A percentile compares a stretch with the other conserved stretches of the same genome.
These are phyloP conservation scores for Amphiduros pacificus DNA, from an alignment of 2,888 invertebrate genomes.

Conservation along the genomic window DNA sequence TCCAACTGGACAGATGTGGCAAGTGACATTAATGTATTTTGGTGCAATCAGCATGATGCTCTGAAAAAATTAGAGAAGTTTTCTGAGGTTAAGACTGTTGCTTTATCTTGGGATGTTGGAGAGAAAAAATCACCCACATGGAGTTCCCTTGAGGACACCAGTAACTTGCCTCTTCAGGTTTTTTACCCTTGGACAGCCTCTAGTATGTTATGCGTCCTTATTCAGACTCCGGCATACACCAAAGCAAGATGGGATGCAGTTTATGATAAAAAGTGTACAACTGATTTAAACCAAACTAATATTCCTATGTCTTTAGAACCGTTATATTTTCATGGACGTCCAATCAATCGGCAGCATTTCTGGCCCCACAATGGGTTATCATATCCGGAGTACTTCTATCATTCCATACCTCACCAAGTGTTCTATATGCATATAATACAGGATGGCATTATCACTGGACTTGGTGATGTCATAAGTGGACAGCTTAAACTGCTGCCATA, in stretches of 20 bases:
- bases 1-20: neutral
- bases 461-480: conserved; percentile 30
- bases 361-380: conserved; percentile 30
- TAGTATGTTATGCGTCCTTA: conserved; percentile 27
- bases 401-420: conserved; percentile 19
- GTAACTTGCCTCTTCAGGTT: conserved; percentile 22
- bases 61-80: conserved; percentile 16
- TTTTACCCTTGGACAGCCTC: conserved; percentile 31
- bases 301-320: conserved; percentile 18
- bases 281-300: neutral
- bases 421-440: conserved; percentile 28
- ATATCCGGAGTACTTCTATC: conserved; percentile 28
- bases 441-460: conserved; percentile 27
- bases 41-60: conserved; percentile 30
- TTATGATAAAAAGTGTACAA: conserved; percentile 25
- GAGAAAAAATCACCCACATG: conserved; percentile 1
- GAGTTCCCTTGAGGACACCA: conserved; percentile 14
- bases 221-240: conserved; percentile 27
- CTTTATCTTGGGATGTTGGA: conserved; percentile 20
- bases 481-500: conserved; percentile 29
- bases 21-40: conserved; percentile 8
- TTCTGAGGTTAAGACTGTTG: conserved; percentile 18
- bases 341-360: conserved; percentile 30
- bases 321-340: conserved; percentile 30
- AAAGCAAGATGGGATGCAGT: conserved; percentile 33